A percentile compares a stretch with the other conserved stretches of the same genome.
Evolutionary conservation across 2,797 vertebrate genomes (phyloP).

Genomic region (Cercopithecus diana): DNA sequence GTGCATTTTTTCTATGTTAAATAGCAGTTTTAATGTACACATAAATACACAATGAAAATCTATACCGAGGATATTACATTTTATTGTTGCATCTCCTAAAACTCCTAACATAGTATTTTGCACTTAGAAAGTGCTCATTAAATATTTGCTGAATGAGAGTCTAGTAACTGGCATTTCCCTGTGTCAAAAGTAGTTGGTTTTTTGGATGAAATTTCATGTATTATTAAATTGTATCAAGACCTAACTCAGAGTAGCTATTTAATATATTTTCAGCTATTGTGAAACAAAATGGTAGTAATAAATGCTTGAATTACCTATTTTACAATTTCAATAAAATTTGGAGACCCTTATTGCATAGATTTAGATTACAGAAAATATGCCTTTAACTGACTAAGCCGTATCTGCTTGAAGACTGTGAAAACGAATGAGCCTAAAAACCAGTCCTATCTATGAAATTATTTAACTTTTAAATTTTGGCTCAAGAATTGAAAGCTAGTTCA

Average conservation of each 20-base stretch:
- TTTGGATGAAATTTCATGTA: constrained; percentile 7
- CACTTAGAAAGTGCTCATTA: not conserved
- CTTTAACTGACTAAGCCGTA: not conserved
- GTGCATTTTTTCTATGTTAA: not conserved
- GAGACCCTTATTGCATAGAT: not conserved
- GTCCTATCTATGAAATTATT: not conserved
- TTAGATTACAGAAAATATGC: not conserved
- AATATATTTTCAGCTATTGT: not conserved
- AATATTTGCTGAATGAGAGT: constrained; percentile 32
- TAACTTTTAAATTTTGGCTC: not conserved
- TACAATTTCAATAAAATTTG: not conserved
- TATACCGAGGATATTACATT: not conserved
- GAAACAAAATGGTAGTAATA: constrained; percentile 14
- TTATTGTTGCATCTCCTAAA: constrained; percentile 18
- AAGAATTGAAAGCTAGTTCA: not conserved
- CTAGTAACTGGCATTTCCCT: not conserved
- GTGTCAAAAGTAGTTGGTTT: not conserved
- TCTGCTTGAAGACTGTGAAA: not conserved
- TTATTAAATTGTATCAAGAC: not conserved
- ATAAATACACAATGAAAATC: constrained; percentile 21
- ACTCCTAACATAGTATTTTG: not conserved
- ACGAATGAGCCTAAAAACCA: not conserved
- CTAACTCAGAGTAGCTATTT: not conserved
- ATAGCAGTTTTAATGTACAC: constrained; percentile 17
- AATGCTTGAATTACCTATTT: constrained; percentile 25